Base-by-base conservation (phyloP, 2,888 invertebrate genomes). In the Corbicula japonica region DNA sequence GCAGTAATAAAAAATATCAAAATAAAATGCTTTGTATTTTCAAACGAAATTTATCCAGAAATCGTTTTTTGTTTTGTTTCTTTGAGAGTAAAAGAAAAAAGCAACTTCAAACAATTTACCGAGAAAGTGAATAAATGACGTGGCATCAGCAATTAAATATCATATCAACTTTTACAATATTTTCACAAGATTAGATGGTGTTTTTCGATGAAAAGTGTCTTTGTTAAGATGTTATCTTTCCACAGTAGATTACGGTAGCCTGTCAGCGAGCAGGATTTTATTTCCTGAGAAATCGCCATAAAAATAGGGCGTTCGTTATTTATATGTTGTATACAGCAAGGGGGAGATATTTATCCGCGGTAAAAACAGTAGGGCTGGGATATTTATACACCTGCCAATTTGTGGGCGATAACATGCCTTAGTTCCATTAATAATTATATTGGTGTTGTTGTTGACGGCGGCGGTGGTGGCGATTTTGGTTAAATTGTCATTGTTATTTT, bases 301-400 rank as follows among this genome's bases (percentile, higher is more conserved):
- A 76, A 76, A 76, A 50, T 60, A 60, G 74, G 71, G 71, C 63
- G 69, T 69, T n/a, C n/a, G n/a, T n/a, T n/a, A n/a, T n/a, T n/a
- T n/a, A n/a, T n/a, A n/a, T n/a, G n/a, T n/a, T n/a, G n/a, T n/a
- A n/a, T n/a, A n/a, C n/a, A n/a, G n/a, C n/a, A n/a, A n/a, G n/a
- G n/a, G n/a, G 65, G 34, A 35, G 63, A 63, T 65, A 65, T 72
- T 63, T 41, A 62, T 56, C 54, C 63, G 62, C 56, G 54, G 30
- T 63, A 56, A 46, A n/a, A 63, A 72, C 26, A 32, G 56, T 54
- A 44, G 72, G 72, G 63, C 48, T 61, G 52, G 38, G n/a, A 15
- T 72, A 62, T 72, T 72, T 72, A 72, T 72, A 63, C 72, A 72
- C 72, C 72, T 72, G 72, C 63, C 63, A 62, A 30, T 26, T 4